Conservation (phyloP, 2,113 vertebrate genomes). For the Vulpes ferrilata region DNA sequence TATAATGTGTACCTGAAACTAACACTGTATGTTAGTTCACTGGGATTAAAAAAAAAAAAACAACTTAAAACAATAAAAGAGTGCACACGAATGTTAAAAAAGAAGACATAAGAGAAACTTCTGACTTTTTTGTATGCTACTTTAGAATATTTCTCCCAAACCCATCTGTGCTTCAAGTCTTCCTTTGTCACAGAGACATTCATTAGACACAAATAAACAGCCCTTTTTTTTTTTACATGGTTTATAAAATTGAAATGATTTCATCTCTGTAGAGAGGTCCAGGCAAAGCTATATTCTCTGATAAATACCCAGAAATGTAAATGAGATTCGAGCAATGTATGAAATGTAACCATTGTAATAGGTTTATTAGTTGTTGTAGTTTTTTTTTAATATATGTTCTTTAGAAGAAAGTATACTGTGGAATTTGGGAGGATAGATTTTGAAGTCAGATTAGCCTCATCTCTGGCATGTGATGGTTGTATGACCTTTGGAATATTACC, state of each 20-base stretch:
- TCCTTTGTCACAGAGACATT: background rate
- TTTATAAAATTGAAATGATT: background rate
- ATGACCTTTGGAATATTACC: background rate
- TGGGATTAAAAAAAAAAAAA: background rate
- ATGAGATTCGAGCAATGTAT: background rate
- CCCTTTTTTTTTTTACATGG: background rate
- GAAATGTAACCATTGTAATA: background rate
- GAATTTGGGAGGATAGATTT: background rate
- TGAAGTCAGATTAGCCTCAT: background rate
- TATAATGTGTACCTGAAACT: background rate
- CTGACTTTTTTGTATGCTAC: background rate
- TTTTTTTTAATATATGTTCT: background rate
- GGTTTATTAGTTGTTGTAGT: background rate
- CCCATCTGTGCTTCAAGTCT: background rate
- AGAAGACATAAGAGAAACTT: background rate
- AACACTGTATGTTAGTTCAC: background rate
- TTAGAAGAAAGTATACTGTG: background rate
- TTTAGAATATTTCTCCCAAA: background rate
- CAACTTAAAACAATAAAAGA: background rate
- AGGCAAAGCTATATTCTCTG: background rate
- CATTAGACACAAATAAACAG: background rate
- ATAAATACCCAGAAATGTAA: background rate
- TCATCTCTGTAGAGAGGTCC: background rate
- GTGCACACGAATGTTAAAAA: background rate
- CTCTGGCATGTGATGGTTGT: background rate